phyloP scores from a whole-genome alignment of 2,888 invertebrate species.

The Andrena praecox region DNA sequence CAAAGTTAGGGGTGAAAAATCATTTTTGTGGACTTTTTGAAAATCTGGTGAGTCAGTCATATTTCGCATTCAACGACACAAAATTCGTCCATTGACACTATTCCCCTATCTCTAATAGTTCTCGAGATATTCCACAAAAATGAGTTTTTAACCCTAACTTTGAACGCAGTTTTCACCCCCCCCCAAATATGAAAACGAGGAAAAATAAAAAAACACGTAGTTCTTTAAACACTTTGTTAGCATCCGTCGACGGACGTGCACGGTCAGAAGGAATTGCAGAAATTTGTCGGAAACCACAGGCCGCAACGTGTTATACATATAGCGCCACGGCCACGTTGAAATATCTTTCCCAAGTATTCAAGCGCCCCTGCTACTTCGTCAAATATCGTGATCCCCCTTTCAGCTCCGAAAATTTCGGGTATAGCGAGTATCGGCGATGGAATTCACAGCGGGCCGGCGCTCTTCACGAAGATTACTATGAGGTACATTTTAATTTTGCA shows the following conservation, averaged over 20 bases:
- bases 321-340: constrained; percentile 24
- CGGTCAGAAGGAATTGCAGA: constrained; percentile 18
- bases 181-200: too few relatives aligned
- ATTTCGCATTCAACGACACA: too few relatives aligned
- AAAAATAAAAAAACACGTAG: too few relatives aligned
- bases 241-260: not conserved
- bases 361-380: constrained; percentile 29
- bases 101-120: too few relatives aligned
- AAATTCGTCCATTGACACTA: too few relatives aligned
- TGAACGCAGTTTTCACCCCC: too few relatives aligned
- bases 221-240: not conserved
- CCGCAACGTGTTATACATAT: constrained; percentile 35
- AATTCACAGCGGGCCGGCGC: constrained; percentile 7
- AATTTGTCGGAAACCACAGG: constrained; percentile 42
- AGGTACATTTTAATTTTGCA: constrained; percentile 38
- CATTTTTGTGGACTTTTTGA: too few relatives aligned
- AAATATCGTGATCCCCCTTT: constrained; percentile 28
- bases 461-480: constrained; percentile 5
- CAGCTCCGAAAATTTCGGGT: constrained; percentile 32
- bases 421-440: constrained; percentile 25
- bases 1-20: too few relatives aligned
- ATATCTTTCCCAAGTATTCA: constrained; percentile 46
- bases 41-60: too few relatives aligned
- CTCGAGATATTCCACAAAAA: too few relatives aligned
- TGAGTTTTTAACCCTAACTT: too few relatives aligned